A percentile compares a stretch with the other conserved stretches of the same genome.
Conservation (phyloP, 2,888 invertebrate species). For the Watsonalla binaria region DNA sequence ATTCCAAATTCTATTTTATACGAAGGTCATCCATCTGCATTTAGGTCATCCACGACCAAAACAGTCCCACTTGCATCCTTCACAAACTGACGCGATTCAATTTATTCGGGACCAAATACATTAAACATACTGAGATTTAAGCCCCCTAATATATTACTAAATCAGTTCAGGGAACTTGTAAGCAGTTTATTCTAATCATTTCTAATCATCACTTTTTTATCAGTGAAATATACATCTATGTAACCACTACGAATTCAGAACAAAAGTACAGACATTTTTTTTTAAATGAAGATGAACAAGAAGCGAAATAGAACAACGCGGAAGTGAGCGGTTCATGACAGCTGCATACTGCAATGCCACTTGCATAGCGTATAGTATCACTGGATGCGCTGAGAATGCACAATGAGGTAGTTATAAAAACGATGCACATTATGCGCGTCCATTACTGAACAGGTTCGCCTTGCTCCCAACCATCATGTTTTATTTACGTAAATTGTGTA, state of each 20-base stretch:
- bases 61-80: too few relatives aligned
- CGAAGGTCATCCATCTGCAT: slow-evolving; percentile 31
- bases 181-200: too few relatives aligned
- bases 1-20: slow-evolving; percentile 35
- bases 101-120: too few relatives aligned
- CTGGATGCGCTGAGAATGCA: slow-evolving; percentile 18
- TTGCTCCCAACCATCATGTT: slow-evolving; percentile 25
- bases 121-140: too few relatives aligned
- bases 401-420: slow-evolving; percentile 43
- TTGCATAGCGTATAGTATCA: slow-evolving; percentile 33
- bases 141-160: too few relatives aligned
- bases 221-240: too few relatives aligned
- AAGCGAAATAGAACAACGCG: slow-evolving; percentile 33
- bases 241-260: background rate
- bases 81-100: too few relatives aligned
- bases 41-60: slow-evolving; percentile 17
- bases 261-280: slow-evolving; percentile 6
- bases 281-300: slow-evolving; percentile 23
- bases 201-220: too few relatives aligned
- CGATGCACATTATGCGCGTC: slow-evolving; percentile 45
- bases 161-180: too few relatives aligned
- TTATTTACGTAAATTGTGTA: slow-evolving; percentile 41
- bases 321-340: slow-evolving; percentile 47
- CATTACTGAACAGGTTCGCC: slow-evolving; percentile 50
- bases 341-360: slow-evolving; percentile 51